Evolutionary conservation across 2,113 vertebrate genomes (phyloP), one percentile per base, ranked within the genome.

Genomic region (Sphaerodactylus townsendi): DNA sequence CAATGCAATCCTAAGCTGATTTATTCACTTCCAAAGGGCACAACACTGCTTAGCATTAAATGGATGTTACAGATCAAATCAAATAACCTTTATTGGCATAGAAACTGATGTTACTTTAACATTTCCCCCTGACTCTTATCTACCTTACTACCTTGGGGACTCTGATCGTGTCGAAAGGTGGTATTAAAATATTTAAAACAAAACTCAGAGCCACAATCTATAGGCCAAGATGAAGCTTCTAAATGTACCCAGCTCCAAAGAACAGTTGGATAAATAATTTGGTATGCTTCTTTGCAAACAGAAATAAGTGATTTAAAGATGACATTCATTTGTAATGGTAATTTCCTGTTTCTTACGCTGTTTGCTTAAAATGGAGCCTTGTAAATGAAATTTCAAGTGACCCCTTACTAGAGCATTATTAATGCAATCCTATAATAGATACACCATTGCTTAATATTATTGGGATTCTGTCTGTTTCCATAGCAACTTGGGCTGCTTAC

Each of bases 401-500:
- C 8, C 48, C 84, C 86, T 84, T 82, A 76, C 25, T 78, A 82
- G 1, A 88, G 62, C 37, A 82, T 75, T 3, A 0, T 90, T 89
- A 93, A 92, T 83, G 72, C 35, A 89, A 85, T 77, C 80, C 74
- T 79, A 87, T 86, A 88, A 90, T 86, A 90, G 81, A 86, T 85
- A 90, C 9, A 39, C 62, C 88, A 87, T 69, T 89, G 89, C 84
- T 79, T 93, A 94, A 94, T 94, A 93, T 84, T 93, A 92, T 93
- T 92, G 92, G 81, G 92, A 93, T 90, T 82, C 79, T 69, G 93
- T 84, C 85, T 73, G 90, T 95, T 93, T 92, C 94, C 89, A 93
- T 91, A 85, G 90, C 39, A 94, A 95, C 86, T 15, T 73, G 68
- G 44, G 71, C 77, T 76, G 85, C 85, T 68, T 85, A 86, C 2